phyloP scores from a whole-genome alignment of 2,113 vertebrate genomes.

The Thymallus thymallus region DNA sequence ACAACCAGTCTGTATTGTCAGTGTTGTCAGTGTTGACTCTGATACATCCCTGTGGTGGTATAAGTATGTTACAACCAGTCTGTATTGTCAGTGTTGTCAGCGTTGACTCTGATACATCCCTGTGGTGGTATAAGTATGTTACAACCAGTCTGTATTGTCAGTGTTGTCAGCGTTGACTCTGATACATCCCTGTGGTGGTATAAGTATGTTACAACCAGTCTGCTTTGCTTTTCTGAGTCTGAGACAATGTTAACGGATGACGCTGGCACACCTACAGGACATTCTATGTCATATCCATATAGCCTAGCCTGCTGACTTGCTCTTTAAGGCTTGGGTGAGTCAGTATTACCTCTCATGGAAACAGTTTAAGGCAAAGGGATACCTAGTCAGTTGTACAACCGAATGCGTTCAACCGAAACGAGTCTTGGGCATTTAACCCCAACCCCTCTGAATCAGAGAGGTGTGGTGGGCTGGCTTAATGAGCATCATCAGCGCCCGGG shows the following conservation, averaged over 20 bases:
- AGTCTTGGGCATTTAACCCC: too few relatives aligned
- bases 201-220: constrained; percentile 5
- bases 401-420: too few relatives aligned
- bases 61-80: constrained; percentile 5
- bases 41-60: not conserved
- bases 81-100: too few relatives aligned
- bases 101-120: not conserved
- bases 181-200: not conserved
- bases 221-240: constrained; percentile 31
- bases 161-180: not conserved
- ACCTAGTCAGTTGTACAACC: too few relatives aligned
- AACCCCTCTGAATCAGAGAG: too few relatives aligned
- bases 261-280: constrained; percentile 11
- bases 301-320: not conserved
- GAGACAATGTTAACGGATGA: constrained; percentile 7
- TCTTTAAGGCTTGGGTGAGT: constrained; percentile 29
- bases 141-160: constrained; percentile 4
- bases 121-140: not conserved
- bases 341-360: constrained; percentile 39
- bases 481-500: too few relatives aligned
- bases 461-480: too few relatives aligned
- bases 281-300: constrained; percentile 12
- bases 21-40: too few relatives aligned
- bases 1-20: constrained; percentile 16
- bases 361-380: not conserved